phyloP scores from a whole-genome alignment of 2,113 vertebrate species.

The Tenebrosternarchus preto region DNA sequence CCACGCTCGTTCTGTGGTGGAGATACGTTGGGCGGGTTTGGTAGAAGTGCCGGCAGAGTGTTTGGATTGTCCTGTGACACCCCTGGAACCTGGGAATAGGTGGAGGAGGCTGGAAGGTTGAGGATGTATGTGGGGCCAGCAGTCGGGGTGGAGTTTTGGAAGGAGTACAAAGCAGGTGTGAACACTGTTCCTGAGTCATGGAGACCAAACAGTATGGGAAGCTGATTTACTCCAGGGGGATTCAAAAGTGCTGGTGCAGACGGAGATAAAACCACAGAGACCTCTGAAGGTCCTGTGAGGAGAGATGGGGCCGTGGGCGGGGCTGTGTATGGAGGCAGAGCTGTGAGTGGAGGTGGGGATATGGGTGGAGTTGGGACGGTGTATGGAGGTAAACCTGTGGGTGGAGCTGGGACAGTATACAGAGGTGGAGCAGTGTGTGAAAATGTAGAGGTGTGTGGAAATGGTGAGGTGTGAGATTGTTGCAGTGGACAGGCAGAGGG shows the following conservation, averaged over 20 bases:
- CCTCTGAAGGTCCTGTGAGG: too few species aligned
- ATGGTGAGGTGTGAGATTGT: not conserved
- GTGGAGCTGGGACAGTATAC: not conserved
- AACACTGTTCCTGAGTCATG: not conserved
- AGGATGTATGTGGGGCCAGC: conserved; percentile 1
- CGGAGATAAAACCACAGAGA: not conserved
- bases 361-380: not conserved
- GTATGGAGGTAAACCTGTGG: not conserved
- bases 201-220: not conserved
- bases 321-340: not conserved
- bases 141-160: not conserved
- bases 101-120: conserved; percentile 38
- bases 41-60: conserved; percentile 52
- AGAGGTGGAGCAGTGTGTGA: not conserved
- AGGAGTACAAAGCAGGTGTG: not conserved
- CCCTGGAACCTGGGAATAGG: conserved; percentile 51
- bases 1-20: not conserved
- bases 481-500: not conserved
- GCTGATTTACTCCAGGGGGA: conserved; percentile 2
- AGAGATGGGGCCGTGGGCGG: not conserved
- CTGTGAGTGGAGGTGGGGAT: not conserved
- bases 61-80: conserved; percentile 60
- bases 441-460: not conserved
- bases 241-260: not conserved
- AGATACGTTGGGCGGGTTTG: conserved; percentile 2